These are phyloP conservation scores for Limosa lapponica DNA, from an alignment of 2,797 vertebrate species.

Conservation along the genomic window DNA sequence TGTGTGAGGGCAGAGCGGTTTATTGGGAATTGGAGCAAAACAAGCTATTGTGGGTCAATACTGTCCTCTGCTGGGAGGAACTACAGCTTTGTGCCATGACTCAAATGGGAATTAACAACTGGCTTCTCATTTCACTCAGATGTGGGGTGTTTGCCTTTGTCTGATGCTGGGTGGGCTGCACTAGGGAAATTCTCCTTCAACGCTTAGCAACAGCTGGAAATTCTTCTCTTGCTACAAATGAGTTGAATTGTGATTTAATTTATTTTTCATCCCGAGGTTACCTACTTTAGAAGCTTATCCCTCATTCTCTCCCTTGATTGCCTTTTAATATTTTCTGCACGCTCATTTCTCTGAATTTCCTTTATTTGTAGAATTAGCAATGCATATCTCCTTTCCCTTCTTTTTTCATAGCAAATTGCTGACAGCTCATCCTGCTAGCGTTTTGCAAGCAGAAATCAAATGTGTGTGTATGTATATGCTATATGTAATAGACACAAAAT, in stretches of 20 bases:
- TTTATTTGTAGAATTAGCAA: neutral
- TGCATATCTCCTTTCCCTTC: neutral
- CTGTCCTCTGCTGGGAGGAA: slow-evolving; percentile 50
- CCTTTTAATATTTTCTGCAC: neutral
- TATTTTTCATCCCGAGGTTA: neutral
- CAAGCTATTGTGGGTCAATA: neutral
- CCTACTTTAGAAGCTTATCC: neutral
- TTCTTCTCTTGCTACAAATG: neutral
- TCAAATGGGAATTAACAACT: neutral
- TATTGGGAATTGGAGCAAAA: neutral
- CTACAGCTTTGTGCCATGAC: neutral
- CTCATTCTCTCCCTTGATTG: neutral
- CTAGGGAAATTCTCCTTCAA: neutral
- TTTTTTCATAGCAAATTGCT: neutral
- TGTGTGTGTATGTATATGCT: neutral
- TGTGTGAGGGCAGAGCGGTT: neutral
- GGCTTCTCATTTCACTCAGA: neutral
- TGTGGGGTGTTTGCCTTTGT: neutral
- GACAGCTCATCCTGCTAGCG: neutral
- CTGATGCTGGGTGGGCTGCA: neutral
- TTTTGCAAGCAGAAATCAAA: slow-evolving; percentile 5
- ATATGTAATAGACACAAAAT: neutral
- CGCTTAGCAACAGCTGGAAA: neutral
- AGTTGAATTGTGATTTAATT: neutral
- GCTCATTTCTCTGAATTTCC: neutral